Base-by-base conservation (phyloP, 2,888 invertebrate species). In the Dendrolimus houi region DNA sequence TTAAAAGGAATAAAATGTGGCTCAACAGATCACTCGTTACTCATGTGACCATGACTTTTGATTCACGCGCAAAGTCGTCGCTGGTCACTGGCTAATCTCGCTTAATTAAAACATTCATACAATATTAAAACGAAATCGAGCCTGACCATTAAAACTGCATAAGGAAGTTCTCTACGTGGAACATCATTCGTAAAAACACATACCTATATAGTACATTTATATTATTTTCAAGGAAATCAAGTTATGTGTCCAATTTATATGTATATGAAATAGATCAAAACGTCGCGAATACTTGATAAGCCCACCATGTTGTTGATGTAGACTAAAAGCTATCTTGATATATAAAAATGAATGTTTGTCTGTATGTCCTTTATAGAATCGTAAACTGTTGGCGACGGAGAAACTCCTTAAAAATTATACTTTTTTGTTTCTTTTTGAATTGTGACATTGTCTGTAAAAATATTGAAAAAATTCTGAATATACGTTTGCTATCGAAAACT, bases 1-100 rank as follows among this genome's bases (percentile, higher is more conserved):
- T 29, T 29, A 29, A 29, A 29, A 29, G 29, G 29, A 29, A 29
- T 29, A 29, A 29, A 29, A 29, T 29, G 29, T 29, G 29, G 29
- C 29, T 29, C 29, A 6, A 29, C 29, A 29, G 29, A 29, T 29
- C 29, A 29, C 66, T 67, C 67, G 61, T 63, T 55, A 9, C 41
- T 47, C 9, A 47, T 47, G 47, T 47, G 12, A 47, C 47, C 47
- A 10, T 47, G 47, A 47, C 47, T 47, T 47, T 47, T 47, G 9
- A 47, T 47, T 41, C 2, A 29, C 29, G 29, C 3, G 47, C 47
- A 47, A 10, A 10, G 9, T 47, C 47, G 12, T 47, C 9, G 6
- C 47, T 47, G 6, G 47, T 47, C 47, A 12, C 47, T 47, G 47
- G 29, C 29, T 29, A 29, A 29, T 29, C 29, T 29, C 29, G 29